Evolutionary conservation across 1,140 invertebrate species (phyloP), one percentile per base, ranked within the genome.

Genomic region (Grapholita molesta): DNA sequence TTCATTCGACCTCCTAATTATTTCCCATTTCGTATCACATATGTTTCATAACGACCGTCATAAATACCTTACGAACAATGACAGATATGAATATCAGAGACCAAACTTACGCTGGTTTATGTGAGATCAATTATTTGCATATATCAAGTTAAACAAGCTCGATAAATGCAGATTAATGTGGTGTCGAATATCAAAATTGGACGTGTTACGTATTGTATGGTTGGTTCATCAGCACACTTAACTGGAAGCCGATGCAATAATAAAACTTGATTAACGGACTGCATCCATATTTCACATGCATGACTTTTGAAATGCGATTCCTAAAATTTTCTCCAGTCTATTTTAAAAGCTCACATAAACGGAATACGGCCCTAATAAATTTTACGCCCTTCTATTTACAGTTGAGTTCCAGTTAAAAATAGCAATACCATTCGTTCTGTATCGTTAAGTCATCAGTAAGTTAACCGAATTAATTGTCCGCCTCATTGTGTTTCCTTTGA

Each of bases 401-500:
- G 42, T 48, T 48, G 42, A 48, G 42, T 61, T 28, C 24, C 55
- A 28, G 53, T 61, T 61, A 61, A 28, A 61, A 61, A 61, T 61
- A 61, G 55, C 55, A 25, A 28, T 18, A 69, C 18, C 15, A 32
- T 55, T 30, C 12, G 9, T 68, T 38, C 35, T 33, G 65, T 18
- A 28, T 55, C 38, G 48, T 65, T 53, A 25, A 66, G 53, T 32
- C 35, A 64, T 21, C 67, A 65, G 30, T 70, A 70, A 68, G 38
- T 28, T 67, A 32, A 48, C 52, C 65, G 64, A 33, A 73, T 69
- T 77, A 80, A 80, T 85, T 81, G 68, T 48, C 73, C 71, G 72
- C 66, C 72, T 69, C 77, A 74, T 69, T 78, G 81, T 70, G 67
- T 61, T 83, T 85, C 74, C 76, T 70, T 75, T 73, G 81, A 82